Conservation (phyloP, 2,797 vertebrate genomes). For the Bovichtus variegatus region DNA sequence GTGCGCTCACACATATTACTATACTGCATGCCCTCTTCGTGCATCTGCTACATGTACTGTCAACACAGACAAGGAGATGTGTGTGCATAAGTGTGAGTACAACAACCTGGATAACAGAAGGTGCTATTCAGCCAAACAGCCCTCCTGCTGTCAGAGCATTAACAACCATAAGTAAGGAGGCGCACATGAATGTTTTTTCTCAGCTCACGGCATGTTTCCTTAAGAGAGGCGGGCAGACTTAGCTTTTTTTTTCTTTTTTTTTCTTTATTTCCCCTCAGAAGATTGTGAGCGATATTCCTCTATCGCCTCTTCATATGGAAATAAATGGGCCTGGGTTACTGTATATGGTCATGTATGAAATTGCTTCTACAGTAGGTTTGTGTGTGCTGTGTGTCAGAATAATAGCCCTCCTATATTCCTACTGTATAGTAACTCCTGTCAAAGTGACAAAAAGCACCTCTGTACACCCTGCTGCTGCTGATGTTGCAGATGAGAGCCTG, state of each 20-base stretch:
- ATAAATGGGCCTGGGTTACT: constrained; percentile 48
- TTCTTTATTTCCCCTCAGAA: constrained; percentile 22
- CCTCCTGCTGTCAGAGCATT: constrained; percentile 42
- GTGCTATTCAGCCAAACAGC: neutral
- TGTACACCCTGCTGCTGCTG: constrained; percentile 71
- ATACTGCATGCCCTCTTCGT: neutral
- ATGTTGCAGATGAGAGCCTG: constrained; percentile 76
- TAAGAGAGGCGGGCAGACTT: neutral
- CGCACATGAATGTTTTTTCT: neutral
- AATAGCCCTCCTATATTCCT: constrained; percentile 56
- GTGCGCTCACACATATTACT: neutral
- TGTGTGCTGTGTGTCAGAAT: constrained; percentile 40
- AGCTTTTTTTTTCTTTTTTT: no score
- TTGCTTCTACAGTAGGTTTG: constrained; percentile 36
- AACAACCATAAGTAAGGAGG: neutral
- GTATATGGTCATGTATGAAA: constrained; percentile 66
- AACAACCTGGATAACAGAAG: constrained; percentile 12
- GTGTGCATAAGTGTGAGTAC: constrained; percentile 4
- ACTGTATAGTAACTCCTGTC: constrained; percentile 68
- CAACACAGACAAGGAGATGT: neutral
- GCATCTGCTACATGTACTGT: neutral
- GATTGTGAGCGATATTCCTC: constrained; percentile 18
- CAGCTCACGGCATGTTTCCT: constrained; percentile 13
- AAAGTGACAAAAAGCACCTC: constrained; percentile 74
- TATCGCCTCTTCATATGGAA: constrained; percentile 34